Conservation (phyloP, 2,888 invertebrate species). For the Choristoneura rosaceana region DNA sequence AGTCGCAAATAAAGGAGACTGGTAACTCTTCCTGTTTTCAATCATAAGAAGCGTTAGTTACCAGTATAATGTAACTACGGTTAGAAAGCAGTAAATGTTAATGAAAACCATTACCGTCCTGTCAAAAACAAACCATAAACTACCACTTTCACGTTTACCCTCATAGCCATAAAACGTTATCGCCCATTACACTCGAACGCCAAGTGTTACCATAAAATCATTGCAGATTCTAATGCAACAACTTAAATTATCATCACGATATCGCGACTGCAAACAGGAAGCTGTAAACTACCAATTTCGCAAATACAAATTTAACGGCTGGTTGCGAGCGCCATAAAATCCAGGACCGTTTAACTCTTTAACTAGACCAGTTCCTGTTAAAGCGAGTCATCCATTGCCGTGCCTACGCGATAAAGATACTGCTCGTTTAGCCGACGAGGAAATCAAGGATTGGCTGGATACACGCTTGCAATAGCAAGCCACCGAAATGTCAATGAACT, state of each 20-base stretch:
- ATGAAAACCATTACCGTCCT: constrained; percentile 9
- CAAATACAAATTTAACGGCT: constrained; percentile 31
- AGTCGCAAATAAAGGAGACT: not conserved
- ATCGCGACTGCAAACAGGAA: constrained; percentile 32
- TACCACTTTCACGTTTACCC: constrained; percentile 32
- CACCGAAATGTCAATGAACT: constrained; percentile 13
- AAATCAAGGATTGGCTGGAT: constrained; percentile 3
- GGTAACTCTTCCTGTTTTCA: not conserved
- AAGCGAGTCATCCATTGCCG: constrained; percentile 26
- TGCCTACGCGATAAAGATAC: constrained; percentile 24
- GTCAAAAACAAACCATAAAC: constrained; percentile 27
- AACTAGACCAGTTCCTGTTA: constrained; percentile 34
- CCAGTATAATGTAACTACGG: not conserved
- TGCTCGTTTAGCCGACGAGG: constrained; percentile 4
- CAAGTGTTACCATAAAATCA: constrained; percentile 26
- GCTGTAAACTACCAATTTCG: constrained; percentile 36
- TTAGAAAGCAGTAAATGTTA: constrained; percentile 18
- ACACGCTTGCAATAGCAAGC: not conserved
- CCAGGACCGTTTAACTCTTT: constrained; percentile 21
- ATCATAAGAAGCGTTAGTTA: not conserved
- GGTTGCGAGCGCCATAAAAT: constrained; percentile 20
- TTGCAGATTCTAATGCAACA: constrained; percentile 18
- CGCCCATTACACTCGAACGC: constrained; percentile 7
- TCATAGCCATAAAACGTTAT: constrained; percentile 27
- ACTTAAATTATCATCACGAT: constrained; percentile 31